A percentile compares a stretch with the other conserved stretches of the same genome.
Evolutionary conservation across 1,140 invertebrate species (phyloP).

Genomic region (Wasmannia auropunctata): DNA sequence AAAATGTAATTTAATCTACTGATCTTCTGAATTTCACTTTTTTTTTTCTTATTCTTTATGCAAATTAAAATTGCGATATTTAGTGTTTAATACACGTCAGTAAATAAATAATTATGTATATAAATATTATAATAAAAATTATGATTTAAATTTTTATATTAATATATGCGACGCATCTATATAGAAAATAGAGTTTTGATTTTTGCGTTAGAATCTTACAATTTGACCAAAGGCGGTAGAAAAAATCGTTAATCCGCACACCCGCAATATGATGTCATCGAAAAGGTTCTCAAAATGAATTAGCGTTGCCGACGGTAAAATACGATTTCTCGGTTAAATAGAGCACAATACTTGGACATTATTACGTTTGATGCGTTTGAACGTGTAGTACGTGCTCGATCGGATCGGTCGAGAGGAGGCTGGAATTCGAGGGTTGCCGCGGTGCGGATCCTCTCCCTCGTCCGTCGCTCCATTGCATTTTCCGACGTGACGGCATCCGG

Average conservation of each 20-base stretch:
- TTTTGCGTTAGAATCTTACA: background rate
- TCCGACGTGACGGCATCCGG: conserved; percentile 70
- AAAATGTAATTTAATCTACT: background rate
- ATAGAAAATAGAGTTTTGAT: background rate
- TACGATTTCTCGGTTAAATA: background rate
- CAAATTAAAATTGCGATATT: background rate
- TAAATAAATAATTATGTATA: background rate
- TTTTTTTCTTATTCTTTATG: background rate
- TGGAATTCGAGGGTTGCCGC: conserved; percentile 49
- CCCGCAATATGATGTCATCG: background rate
- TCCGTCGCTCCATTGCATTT: conserved; percentile 65
- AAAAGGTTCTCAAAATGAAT: background rate
- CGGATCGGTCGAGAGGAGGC: background rate
- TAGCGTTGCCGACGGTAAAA: background rate
- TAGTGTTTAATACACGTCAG: background rate
- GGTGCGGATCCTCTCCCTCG: background rate
- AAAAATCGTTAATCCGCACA: background rate
- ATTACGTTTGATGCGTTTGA: conserved; percentile 51
- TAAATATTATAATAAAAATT: background rate
- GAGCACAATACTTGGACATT: conserved; percentile 18
- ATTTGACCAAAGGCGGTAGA: background rate
- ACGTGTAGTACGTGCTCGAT: conserved; percentile 13
- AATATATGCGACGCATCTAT: background rate
- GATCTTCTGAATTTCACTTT: background rate
- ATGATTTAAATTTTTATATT: background rate